Percentiles rank a stretch among this genome's conserved stretches.
These are phyloP conservation scores for Suricata suricatta DNA, from an alignment of 2,113 vertebrate species.

Conservation along the genomic window DNA sequence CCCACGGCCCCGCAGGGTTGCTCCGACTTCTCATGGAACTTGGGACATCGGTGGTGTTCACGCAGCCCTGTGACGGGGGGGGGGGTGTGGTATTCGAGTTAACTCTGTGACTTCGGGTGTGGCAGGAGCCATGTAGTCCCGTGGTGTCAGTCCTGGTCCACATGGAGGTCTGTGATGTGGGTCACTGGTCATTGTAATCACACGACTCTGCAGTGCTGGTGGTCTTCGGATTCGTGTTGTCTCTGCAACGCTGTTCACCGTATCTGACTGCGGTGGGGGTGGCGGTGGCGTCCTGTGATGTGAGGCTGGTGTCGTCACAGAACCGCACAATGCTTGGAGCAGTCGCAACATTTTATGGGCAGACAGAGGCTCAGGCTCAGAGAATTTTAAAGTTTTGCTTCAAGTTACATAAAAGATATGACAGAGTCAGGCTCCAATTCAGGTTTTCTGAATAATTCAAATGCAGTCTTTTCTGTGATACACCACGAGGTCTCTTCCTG, in stretches of 20 bases:
- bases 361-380: background rate
- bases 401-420: background rate
- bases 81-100: no score
- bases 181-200: background rate
- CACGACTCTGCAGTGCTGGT: no score
- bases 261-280: background rate
- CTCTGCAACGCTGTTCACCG: background rate
- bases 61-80: background rate
- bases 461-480: background rate
- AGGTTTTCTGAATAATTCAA: slow-evolving; percentile 52
- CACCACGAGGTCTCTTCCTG: background rate
- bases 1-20: background rate
- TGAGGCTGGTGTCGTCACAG: background rate
- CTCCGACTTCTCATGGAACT: background rate
- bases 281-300: background rate
- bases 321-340: no score
- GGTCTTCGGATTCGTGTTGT: background rate
- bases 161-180: background rate
- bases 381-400: slow-evolving; percentile 37
- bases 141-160: background rate
- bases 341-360: background rate
- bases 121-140: background rate
- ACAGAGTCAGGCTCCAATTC: background rate
- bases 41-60: background rate
- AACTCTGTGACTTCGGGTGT: background rate